These are phyloP conservation scores for Philopedon plagiatum DNA, from an alignment of 2,888 invertebrate species.

Conservation along the genomic window DNA sequence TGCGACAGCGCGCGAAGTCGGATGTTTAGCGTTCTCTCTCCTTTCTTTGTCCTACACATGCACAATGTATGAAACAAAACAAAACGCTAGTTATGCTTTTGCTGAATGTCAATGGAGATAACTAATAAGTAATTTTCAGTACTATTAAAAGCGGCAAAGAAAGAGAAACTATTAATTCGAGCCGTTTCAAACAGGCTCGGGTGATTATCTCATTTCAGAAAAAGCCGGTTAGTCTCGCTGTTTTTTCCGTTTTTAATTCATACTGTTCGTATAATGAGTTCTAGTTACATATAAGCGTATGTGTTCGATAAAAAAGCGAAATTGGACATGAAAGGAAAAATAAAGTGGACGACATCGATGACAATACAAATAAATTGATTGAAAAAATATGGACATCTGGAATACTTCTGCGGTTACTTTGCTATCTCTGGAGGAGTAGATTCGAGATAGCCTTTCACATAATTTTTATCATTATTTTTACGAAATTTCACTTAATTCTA, in stretches of 20 bases:
- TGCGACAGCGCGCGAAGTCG: too few species aligned
- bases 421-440: too few species aligned
- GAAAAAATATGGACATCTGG: neutral
- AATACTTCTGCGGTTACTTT: too few species aligned
- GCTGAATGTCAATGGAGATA: too few species aligned
- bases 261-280: slow-evolving; percentile 12
- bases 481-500: too few species aligned
- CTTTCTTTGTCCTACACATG: too few species aligned
- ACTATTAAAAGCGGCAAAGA: neutral
- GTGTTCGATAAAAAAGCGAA: slow-evolving; percentile 12
- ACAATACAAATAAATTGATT: slow-evolving; percentile 23
- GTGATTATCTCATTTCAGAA: slow-evolving; percentile 32
- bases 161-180: slow-evolving; percentile 1
- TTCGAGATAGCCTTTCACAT: too few species aligned
- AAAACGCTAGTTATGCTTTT: too few species aligned
- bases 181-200: neutral
- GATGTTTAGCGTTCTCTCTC: too few species aligned
- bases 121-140: neutral
- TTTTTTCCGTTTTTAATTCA: slow-evolving; percentile 22
- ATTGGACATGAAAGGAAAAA: slow-evolving; percentile 29
- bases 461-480: too few species aligned
- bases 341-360: slow-evolving; percentile 2
- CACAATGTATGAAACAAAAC: too few species aligned
- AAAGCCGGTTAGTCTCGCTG: slow-evolving; percentile 10
- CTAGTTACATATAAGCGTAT: slow-evolving; percentile 13